Percentiles rank a stretch among this genome's conserved stretches.
These are phyloP conservation scores for Etheostoma spectabile DNA, from an alignment of 2,113 vertebrate species.

Conservation along the genomic window DNA sequence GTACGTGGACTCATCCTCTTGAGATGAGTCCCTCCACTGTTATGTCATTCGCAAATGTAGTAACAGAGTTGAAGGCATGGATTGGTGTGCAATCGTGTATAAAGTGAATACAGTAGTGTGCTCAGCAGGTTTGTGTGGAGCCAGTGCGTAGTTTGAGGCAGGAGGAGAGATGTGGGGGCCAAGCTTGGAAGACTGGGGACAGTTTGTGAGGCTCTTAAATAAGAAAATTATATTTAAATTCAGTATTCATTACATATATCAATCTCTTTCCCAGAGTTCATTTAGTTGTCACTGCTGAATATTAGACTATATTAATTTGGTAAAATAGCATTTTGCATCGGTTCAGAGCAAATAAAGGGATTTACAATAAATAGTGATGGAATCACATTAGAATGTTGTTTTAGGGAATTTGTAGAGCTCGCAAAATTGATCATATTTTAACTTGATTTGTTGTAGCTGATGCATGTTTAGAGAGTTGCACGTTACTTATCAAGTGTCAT, in stretches of 20 bases:
- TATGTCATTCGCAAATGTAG: too few species aligned
- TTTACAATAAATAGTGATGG: neutral
- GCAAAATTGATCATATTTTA: neutral
- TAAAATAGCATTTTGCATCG: neutral
- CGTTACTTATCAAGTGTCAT: constrained; percentile 8
- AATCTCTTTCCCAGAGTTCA: neutral
- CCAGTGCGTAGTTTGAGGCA: too few species aligned
- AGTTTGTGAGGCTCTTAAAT: neutral
- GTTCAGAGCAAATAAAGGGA: neutral
- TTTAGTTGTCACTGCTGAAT: neutral
- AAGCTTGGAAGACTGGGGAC: too few species aligned
- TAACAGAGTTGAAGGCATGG: too few species aligned
- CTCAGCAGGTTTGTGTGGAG: too few species aligned
- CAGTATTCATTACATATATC: neutral
- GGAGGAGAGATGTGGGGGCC: too few species aligned
- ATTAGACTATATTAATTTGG: neutral
- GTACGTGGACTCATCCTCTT: too few species aligned
- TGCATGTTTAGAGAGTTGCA: constrained; percentile 3
- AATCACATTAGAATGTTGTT: neutral
- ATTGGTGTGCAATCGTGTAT: too few species aligned
- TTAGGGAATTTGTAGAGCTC: neutral
- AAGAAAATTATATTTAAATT: neutral
- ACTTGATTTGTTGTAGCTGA: neutral
- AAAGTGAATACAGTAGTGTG: too few species aligned
- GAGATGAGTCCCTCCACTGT: too few species aligned